phyloP scores from a whole-genome alignment of 2,888 invertebrate species.

The Melinaea marsaeus region DNA sequence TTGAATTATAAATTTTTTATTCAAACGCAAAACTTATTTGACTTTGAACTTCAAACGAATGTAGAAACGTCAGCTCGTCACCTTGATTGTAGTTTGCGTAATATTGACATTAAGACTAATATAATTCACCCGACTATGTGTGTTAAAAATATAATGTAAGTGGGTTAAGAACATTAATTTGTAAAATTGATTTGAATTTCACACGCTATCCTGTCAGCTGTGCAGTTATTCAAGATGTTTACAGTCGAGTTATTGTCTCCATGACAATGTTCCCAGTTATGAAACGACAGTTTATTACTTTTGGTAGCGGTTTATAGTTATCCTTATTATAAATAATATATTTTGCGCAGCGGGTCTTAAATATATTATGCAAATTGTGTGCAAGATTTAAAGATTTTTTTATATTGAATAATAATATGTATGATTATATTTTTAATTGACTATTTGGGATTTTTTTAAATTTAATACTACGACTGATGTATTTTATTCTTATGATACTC shows the following conservation, averaged over 20 bases:
- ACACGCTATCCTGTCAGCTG: slow-evolving; percentile 4
- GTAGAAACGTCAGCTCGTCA: too few relatives aligned
- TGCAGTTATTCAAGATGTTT: background rate
- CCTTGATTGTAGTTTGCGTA: background rate
- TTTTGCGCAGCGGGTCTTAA: background rate
- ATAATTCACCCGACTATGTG: background rate
- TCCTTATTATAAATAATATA: slow-evolving; percentile 4
- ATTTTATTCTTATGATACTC: too few relatives aligned
- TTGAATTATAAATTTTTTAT: too few relatives aligned
- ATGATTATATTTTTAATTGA: too few relatives aligned
- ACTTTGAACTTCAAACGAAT: too few relatives aligned
- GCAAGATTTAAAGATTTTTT: too few relatives aligned
- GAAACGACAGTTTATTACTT: background rate
- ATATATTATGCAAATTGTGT: background rate
- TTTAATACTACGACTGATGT: too few relatives aligned
- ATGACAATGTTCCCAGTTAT: background rate
- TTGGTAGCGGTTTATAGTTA: slow-evolving; percentile 3
- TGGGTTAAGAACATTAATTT: slow-evolving; percentile 2
- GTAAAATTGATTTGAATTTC: background rate
- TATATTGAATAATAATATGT: too few relatives aligned
- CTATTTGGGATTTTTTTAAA: too few relatives aligned
- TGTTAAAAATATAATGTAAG: background rate
- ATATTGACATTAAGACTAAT: background rate
- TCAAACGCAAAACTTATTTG: too few relatives aligned
- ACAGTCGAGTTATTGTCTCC: background rate